phyloP scores from a whole-genome alignment of 2,797 vertebrate species.

The Melanotaenia maccullochi region DNA sequence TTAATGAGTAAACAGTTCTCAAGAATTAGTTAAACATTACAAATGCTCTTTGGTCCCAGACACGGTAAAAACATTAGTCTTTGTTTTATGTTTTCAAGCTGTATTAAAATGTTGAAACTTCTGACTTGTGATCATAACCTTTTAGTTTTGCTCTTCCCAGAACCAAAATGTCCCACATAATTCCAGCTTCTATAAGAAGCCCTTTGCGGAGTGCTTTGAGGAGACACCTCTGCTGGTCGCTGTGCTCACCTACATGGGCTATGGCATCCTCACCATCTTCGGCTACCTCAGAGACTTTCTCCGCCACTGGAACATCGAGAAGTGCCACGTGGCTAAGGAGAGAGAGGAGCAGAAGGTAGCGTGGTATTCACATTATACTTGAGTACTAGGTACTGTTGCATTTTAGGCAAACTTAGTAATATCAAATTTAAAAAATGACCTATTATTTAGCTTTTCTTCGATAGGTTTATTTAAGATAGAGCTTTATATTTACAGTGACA shows the following conservation, averaged over 20 bases:
- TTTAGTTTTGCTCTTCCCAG: constrained; percentile 38
- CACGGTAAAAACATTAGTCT: not conserved
- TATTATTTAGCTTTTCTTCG: not conserved
- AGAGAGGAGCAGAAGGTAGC: constrained; percentile 93
- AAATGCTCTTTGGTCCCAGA: not conserved
- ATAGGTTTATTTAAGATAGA: not conserved
- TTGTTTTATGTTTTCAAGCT: not conserved
- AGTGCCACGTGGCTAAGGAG: constrained; percentile 92
- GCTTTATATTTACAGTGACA: not conserved
- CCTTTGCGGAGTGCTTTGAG: constrained; percentile 92
- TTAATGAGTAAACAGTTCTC: constrained; percentile 34
- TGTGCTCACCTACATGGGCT: constrained; percentile 96
- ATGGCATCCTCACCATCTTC: constrained; percentile 96
- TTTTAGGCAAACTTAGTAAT: not conserved
- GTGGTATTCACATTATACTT: not conserved
- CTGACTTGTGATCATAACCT: not conserved
- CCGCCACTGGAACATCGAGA: constrained; percentile 95
- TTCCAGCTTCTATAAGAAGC: constrained; percentile 90
- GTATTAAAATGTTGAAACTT: not conserved
- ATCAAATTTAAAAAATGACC: too few species aligned
- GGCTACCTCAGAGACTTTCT: constrained; percentile 97
- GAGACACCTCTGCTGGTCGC: constrained; percentile 96
- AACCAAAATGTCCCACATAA: constrained; percentile 83
- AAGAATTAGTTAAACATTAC: constrained; percentile 11
- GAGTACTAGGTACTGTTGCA: too few species aligned